These are phyloP conservation scores for Cotesia chilonis DNA, from an alignment of 1,140 invertebrate species.

Conservation along the genomic window DNA sequence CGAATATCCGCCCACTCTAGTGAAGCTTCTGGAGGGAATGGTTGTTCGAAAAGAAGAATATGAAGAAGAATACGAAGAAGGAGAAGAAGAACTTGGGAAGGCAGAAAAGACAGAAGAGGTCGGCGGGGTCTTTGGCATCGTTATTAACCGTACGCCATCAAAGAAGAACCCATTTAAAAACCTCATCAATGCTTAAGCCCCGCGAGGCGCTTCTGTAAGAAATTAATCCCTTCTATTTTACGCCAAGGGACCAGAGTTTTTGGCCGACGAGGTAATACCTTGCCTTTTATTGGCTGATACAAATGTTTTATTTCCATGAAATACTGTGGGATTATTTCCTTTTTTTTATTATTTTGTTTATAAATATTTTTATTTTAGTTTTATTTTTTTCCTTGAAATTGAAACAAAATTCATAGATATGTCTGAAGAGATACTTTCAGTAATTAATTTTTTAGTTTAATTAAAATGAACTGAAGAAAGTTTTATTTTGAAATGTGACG, in stretches of 20 bases:
- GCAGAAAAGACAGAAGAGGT: slow-evolving; percentile 3
- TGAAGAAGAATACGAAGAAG: background rate
- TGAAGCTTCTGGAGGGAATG: slow-evolving; percentile 1
- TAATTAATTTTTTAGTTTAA: too few species aligned
- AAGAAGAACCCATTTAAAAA: slow-evolving; percentile 69
- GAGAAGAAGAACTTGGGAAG: background rate
- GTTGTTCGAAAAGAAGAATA: background rate
- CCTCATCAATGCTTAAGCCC: slow-evolving; percentile 68
- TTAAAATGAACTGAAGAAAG: too few species aligned
- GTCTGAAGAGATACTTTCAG: too few species aligned
- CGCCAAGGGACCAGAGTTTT: slow-evolving; percentile 50
- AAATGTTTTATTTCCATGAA: slow-evolving; percentile 59
- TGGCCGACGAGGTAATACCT: slow-evolving; percentile 59
- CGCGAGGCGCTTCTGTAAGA: slow-evolving; percentile 60
- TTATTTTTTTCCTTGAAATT: too few species aligned
- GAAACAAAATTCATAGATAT: too few species aligned
- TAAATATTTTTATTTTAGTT: background rate
- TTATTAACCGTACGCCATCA: slow-evolving; percentile 52
- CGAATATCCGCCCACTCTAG: slow-evolving; percentile 34
- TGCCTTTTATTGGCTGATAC: slow-evolving; percentile 63
- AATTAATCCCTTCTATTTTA: slow-evolving; percentile 68
- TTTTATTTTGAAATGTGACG: too few species aligned
- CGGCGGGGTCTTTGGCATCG: slow-evolving; percentile 35
- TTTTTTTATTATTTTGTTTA: slow-evolving; percentile 10
- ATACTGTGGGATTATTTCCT: background rate